Conservation (phyloP, 2,113 vertebrate species). For the Harpagus bidentatus region DNA sequence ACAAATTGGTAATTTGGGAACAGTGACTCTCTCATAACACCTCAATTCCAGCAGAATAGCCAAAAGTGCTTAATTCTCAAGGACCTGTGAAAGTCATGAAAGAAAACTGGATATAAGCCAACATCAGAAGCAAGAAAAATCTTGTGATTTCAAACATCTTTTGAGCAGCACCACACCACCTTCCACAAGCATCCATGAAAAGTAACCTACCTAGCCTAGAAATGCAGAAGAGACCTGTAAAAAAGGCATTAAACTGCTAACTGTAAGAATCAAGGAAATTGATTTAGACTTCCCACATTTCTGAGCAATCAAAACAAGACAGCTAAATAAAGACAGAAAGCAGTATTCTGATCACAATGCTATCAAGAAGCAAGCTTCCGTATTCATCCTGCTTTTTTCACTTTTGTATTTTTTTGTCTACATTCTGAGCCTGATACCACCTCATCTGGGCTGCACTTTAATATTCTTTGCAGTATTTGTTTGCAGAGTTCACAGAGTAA, state of each 20-base stretch:
- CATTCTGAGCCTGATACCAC: neutral
- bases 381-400: neutral
- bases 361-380: neutral
- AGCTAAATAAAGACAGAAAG: neutral
- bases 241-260: neutral
- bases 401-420: neutral
- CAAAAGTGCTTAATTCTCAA: neutral
- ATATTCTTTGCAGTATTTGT: slow-evolving; percentile 6
- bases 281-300: neutral
- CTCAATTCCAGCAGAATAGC: neutral
- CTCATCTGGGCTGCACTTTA: neutral
- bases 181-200: neutral
- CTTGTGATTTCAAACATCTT: neutral
- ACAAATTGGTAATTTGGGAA: neutral
- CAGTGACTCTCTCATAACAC: neutral
- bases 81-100: neutral
- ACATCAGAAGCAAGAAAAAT: neutral
- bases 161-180: neutral
- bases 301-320: neutral
- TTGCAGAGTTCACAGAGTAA: neutral
- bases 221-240: neutral
- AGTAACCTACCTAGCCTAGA: neutral
- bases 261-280: neutral
- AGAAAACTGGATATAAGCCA: neutral
- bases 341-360: neutral